phyloP scores from a whole-genome alignment of 2,113 vertebrate genomes.

The Megalops atlanticus region DNA sequence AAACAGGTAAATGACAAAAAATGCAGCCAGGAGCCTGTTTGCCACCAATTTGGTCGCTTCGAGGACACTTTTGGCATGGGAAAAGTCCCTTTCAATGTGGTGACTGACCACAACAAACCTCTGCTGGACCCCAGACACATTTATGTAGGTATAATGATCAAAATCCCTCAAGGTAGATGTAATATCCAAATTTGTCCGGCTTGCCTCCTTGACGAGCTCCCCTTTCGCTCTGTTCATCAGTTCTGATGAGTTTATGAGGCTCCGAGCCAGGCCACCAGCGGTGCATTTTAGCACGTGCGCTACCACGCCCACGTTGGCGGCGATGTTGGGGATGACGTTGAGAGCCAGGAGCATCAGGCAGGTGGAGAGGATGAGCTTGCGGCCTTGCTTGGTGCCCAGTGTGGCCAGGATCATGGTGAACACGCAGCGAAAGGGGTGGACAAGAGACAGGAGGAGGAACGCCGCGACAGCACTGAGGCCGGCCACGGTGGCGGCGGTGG shows the following conservation, averaged over 20 bases:
- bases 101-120: conserved; percentile 62
- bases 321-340: conserved; percentile 80
- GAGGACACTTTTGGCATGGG: conserved; percentile 59
- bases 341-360: conserved; percentile 74
- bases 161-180: conserved; percentile 58
- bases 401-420: conserved; percentile 82
- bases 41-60: conserved; percentile 53
- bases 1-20: conserved; percentile 73
- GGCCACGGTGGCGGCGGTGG: conserved; percentile 38
- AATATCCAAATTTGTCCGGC: conserved; percentile 21
- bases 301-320: conserved; percentile 70
- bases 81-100: conserved; percentile 75
- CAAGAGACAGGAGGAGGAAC: conserved; percentile 71
- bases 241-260: conserved; percentile 78
- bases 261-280: conserved; percentile 77
- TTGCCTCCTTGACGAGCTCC: conserved; percentile 58
- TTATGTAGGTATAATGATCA: conserved; percentile 62
- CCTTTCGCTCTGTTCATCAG: conserved; percentile 65
- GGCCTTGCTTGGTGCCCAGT: conserved; percentile 81
- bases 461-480: conserved; percentile 63
- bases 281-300: conserved; percentile 79
- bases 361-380: conserved; percentile 78
- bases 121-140: conserved; percentile 67
- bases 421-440: conserved; percentile 85
- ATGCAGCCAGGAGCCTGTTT: conserved; percentile 73